A percentile compares a stretch with the other conserved stretches of the same genome.
phyloP scores from a whole-genome alignment of 2,888 invertebrate genomes.

The Ophioninae sp. region DNA sequence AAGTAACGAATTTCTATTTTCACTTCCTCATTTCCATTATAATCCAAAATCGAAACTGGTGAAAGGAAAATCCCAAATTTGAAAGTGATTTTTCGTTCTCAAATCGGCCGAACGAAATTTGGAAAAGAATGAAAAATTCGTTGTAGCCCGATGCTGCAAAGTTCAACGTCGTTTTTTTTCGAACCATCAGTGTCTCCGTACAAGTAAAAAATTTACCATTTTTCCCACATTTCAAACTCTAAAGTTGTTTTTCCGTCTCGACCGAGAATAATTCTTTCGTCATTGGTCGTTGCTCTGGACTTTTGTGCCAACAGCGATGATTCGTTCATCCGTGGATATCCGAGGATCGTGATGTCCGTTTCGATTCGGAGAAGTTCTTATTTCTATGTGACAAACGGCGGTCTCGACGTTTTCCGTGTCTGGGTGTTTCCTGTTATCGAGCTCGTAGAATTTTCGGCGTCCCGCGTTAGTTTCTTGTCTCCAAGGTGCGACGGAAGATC shows the following conservation, averaged over 20 bases:
- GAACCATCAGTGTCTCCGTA: neutral
- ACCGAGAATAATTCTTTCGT: slow-evolving; percentile 50
- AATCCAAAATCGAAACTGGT: too few species aligned
- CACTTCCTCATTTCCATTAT: too few species aligned
- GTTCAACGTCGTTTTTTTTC: too few species aligned
- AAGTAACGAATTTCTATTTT: too few species aligned
- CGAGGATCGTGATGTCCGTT: slow-evolving; percentile 61
- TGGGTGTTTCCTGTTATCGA: slow-evolving; percentile 1
- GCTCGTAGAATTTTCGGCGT: slow-evolving; percentile 3
- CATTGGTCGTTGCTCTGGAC: slow-evolving; percentile 64
- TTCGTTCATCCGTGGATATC: slow-evolving; percentile 61
- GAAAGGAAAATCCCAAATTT: too few species aligned
- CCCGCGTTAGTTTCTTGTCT: slow-evolving; percentile 65
- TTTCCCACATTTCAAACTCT: slow-evolving; percentile 38
- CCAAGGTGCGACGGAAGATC: slow-evolving; percentile 77
- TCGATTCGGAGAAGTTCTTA: slow-evolving; percentile 72
- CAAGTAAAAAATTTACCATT: neutral
- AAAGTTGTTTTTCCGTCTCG: slow-evolving; percentile 1
- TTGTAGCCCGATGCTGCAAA: too few species aligned
- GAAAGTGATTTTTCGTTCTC: too few species aligned
- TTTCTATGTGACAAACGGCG: slow-evolving; percentile 77
- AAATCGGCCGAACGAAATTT: too few species aligned
- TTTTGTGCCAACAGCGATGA: slow-evolving; percentile 60
- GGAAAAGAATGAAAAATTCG: too few species aligned
- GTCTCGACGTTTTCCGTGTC: slow-evolving; percentile 64